Base-by-base conservation (phyloP, 2,113 vertebrate species). In the Herpetotheres cachinnans region DNA sequence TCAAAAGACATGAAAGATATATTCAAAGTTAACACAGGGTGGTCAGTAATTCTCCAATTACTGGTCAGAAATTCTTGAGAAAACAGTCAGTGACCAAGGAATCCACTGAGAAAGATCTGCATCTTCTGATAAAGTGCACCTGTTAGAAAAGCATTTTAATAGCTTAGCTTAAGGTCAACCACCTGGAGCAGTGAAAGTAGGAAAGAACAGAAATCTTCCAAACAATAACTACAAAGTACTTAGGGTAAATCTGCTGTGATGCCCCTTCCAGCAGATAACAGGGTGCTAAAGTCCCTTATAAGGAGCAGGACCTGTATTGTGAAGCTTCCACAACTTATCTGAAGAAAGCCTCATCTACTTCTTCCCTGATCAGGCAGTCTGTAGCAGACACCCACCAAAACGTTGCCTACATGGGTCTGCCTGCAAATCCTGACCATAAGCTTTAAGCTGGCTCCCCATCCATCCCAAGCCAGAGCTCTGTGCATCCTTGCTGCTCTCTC, bases 221-320 rank as follows among this genome's bases (percentile, higher is more conserved):
- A 90, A 30, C 16, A 66, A 8, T 10, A 58, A 40, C 30, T 58
- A 72, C 36, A 61, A 47, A 73, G 78, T 27, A 56, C 34, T 56
- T 29, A 65, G 12, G 3, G 17, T 59, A 63, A 62, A 69, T 65
- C 34, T 70, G 36, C 8, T 58, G 42, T 49, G 59, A 73, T 58
- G 50, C 3, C 42, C 42, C 18, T 71, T 71, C 34, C 59, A 74
- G 50, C 19, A 90, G 11, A 1, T 5, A 70, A 54, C 3, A 19
- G n/a, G 2, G 7, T 69, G 49, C 54, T 78, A 0, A 30, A 52
- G 15, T 30, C 13, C 24, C 49, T 44, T 40, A 2, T 6, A 69
- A 44, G 26, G 18, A 52, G 15, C 21, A 77, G 7, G 7, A 69
- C 3, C 1, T 30, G 11, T 11, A 20, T 4, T 3, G 3, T 40